Percentiles rank a stretch among this genome's conserved stretches.
phyloP scores from a whole-genome alignment of 2,888 invertebrate genomes.

The Eristalis arbustorum region DNA sequence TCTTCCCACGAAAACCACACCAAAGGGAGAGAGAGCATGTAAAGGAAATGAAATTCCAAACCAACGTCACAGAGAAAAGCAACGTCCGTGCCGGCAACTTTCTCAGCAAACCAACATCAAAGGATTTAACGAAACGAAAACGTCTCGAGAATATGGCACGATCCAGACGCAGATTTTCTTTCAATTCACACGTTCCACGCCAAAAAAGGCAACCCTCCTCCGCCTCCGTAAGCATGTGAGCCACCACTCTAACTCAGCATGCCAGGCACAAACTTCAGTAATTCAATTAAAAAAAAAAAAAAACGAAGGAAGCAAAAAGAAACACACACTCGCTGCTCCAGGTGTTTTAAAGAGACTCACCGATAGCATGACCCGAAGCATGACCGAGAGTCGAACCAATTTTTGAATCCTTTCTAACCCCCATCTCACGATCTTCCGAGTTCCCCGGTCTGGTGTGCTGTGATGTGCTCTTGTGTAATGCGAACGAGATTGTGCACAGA shows the following conservation, averaged over 20 bases:
- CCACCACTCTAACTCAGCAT: constrained; percentile 41
- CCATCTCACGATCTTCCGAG: constrained; percentile 5
- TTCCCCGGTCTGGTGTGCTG: too few species aligned
- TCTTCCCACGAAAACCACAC: background rate
- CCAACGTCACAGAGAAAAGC: background rate
- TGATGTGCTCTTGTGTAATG: background rate
- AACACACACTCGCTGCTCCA: constrained; percentile 28
- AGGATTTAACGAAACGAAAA: constrained; percentile 45
- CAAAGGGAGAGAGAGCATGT: background rate
- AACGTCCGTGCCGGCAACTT: constrained; percentile 17
- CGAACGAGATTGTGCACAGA: background rate
- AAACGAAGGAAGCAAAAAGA: background rate
- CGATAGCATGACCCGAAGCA: constrained; percentile 47
- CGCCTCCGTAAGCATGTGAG: constrained; percentile 31
- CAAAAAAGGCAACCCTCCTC: background rate
- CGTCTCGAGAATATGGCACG: constrained; percentile 40
- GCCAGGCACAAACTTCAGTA: constrained; percentile 60
- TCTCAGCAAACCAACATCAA: constrained; percentile 28
- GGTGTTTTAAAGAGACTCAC: constrained; percentile 62
- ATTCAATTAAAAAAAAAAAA: constrained; percentile 61
- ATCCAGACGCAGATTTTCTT: constrained; percentile 58
- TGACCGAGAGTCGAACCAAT: constrained; percentile 43
- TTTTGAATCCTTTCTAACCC: constrained; percentile 33
- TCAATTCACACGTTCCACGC: constrained; percentile 57
- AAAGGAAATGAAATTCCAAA: background rate